These are phyloP conservation scores for Cryptotermes secundus DNA, from an alignment of 1,140 invertebrate species.

Conservation along the genomic window DNA sequence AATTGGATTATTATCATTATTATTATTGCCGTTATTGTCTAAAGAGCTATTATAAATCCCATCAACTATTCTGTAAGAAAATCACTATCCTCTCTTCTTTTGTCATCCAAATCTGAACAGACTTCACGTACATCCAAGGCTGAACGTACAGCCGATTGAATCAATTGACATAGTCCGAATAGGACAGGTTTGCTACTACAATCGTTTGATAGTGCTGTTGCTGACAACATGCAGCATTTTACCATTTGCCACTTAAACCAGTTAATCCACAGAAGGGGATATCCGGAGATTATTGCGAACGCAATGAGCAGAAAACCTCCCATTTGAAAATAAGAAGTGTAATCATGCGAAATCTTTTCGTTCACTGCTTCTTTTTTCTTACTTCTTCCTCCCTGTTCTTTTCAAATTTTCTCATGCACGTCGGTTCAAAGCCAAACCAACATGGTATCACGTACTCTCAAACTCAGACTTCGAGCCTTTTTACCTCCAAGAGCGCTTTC, in stretches of 20 bases:
- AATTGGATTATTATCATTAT: too few species aligned
- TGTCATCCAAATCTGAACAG: too few species aligned
- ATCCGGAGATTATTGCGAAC: not conserved
- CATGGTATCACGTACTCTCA: conserved; percentile 15
- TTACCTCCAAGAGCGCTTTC: conserved; percentile 9
- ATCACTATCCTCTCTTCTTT: too few species aligned
- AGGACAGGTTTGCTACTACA: too few species aligned
- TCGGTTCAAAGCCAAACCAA: conserved; percentile 14
- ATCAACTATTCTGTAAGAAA: too few species aligned
- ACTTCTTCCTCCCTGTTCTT: not conserved
- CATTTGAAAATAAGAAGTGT: not conserved
- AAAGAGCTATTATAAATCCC: too few species aligned
- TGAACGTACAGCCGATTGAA: too few species aligned
- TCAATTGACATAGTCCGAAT: too few species aligned
- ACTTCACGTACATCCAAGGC: too few species aligned
- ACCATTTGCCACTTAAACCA: not conserved
- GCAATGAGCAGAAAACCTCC: not conserved
- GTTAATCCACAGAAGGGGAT: not conserved
- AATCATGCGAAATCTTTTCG: conserved; percentile 1
- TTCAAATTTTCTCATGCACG: conserved; percentile 16
- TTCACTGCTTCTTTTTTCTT: not conserved
- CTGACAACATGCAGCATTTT: not conserved
- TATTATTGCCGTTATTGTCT: too few species aligned
- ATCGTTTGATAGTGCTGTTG: not conserved
- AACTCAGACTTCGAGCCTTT: not conserved